A percentile compares a stretch with the other conserved stretches of the same genome.
Conservation (phyloP, 2,797 vertebrate genomes). For the Nyctalus aviator region DNA sequence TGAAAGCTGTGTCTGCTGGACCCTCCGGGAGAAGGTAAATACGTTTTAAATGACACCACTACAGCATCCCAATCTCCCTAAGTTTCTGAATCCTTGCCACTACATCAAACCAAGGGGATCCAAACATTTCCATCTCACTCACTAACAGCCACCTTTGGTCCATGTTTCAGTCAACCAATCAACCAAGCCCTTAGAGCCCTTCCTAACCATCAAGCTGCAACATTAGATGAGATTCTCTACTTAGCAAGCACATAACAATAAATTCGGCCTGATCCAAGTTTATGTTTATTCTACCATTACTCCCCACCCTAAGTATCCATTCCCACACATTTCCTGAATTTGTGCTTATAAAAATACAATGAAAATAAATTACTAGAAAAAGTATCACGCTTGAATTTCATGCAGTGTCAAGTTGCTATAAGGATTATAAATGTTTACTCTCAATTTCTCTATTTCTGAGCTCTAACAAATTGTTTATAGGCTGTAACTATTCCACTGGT, state of each 20-base stretch:
- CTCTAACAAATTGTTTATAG: neutral
- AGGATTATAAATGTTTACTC: neutral
- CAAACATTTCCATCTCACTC: neutral
- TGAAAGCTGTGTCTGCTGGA: neutral
- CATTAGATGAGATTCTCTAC: neutral
- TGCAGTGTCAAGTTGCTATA: neutral
- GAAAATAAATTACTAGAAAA: conserved; percentile 34
- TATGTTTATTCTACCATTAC: neutral
- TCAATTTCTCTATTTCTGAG: neutral
- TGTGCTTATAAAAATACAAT: neutral
- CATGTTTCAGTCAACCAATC: neutral
- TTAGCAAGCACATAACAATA: neutral
- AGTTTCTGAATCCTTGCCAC: neutral
- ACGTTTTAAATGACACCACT: neutral
- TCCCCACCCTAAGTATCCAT: neutral
- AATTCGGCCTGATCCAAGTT: neutral
- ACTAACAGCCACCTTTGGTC: neutral
- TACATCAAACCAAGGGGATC: neutral
- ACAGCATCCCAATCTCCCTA: neutral
- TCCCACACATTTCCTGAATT: neutral
- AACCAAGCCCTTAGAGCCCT: neutral
- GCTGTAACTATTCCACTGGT: neutral
- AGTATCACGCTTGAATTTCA: neutral
- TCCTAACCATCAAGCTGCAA: neutral
- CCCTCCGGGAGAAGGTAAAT: neutral